A percentile compares a stretch with the other conserved stretches of the same genome.
Conservation (phyloP, 2,113 vertebrate species). For the Thalassarche chlororhynchos region DNA sequence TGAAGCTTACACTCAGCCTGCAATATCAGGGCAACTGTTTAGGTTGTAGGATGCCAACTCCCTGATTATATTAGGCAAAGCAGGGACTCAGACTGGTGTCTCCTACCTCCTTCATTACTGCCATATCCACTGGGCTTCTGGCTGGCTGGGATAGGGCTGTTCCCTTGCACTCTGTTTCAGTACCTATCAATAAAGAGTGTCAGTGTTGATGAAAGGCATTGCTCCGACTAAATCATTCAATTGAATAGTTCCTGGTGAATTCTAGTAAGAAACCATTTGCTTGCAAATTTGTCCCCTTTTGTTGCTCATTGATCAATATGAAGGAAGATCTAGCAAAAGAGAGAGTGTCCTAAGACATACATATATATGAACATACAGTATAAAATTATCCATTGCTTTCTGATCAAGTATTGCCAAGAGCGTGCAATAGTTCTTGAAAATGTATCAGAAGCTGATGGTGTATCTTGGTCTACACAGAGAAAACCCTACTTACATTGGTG, state of each 20-base stretch:
- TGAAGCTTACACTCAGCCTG: neutral
- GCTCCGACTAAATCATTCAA: neutral
- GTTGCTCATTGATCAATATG: neutral
- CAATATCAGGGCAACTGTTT: neutral
- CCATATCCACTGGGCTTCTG: neutral
- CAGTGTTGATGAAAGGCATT: neutral
- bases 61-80: slow-evolving; percentile 6
- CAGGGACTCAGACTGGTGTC: neutral
- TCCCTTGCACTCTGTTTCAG: neutral
- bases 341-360: neutral
- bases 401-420: neutral
- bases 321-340: neutral
- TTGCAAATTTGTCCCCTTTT: neutral
- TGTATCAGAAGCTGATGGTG: neutral
- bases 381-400: neutral
- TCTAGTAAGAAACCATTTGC: neutral
- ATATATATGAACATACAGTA: neutral
- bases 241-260: neutral
- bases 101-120: slow-evolving; percentile 35
- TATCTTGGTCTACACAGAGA: neutral
- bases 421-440: neutral
- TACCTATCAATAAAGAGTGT: neutral
- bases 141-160: neutral
- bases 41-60: neutral
- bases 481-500: neutral